Evolutionary conservation across 2,888 invertebrate species (phyloP), one percentile per base, ranked within the genome.

Genomic region (Disparrhopalites patrizii): DNA sequence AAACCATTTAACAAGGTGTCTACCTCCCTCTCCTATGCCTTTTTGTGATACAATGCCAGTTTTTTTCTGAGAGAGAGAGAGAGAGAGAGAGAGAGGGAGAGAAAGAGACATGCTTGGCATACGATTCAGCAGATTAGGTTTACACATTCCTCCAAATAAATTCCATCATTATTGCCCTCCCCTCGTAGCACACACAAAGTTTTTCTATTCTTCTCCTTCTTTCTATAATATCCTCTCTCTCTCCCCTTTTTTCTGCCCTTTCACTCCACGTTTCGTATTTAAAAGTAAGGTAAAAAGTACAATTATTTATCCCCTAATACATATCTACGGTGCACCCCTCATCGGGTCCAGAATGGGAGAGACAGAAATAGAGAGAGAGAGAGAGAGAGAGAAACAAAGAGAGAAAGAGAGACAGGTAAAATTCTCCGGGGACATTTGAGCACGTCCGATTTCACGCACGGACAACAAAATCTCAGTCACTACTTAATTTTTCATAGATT

Each of bases 101-200:
- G n/a, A n/a, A n/a, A n/a, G n/a, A n/a, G 67, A 67, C 73, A 71
- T 73, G 73, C 60, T 69, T 66, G 66, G 69, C 73, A 70, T 70
- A 68, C 68, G 69, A 73, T 73, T 69, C 68, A 66, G 52, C 71
- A 68, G 73, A 73, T 73, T 73, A 72, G 65, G 52, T 50, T 62
- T 65, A 65, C 50, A 65, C 65, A 57, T 65, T 67, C 62, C 51
- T 60, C 52, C 36, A 47, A 47, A 47, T 47, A 47, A n/a, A 47
- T 47, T 47, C 47, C 23, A 23, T 47, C 8, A 20, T 25, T n/a
- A 20, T 36, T 47, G 47, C 47, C 47, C 47, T 47, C 47, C 47
- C 23, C 47, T 23, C n/a, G n/a, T n/a, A n/a, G 25, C 20, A 47
- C 47, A 23, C 47, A 23, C 47, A 47, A 47, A n/a, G n/a, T n/a